These are phyloP conservation scores for Gibbula magus DNA, from an alignment of 2,888 invertebrate species.

Conservation along the genomic window DNA sequence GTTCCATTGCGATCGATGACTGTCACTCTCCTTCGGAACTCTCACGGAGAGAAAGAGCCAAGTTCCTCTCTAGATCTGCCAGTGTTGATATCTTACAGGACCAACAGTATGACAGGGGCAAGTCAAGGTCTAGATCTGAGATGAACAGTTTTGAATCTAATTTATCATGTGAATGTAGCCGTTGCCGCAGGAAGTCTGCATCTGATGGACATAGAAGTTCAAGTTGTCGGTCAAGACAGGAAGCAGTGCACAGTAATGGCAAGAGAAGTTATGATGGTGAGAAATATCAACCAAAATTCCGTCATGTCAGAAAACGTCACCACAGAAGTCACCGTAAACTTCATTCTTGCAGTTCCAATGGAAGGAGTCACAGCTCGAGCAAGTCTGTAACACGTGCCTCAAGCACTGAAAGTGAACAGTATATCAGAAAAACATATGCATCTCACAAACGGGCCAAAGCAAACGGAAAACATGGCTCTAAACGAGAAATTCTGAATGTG, in stretches of 20 bases:
- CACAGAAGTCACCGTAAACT: neutral
- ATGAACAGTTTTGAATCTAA: slow-evolving; percentile 14
- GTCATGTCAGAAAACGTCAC: neutral
- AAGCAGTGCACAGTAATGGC: neutral
- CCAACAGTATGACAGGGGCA: neutral
- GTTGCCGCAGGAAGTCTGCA: neutral
- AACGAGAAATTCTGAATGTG: neutral
- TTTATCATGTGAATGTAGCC: neutral
- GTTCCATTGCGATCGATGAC: neutral
- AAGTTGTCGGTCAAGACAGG: neutral
- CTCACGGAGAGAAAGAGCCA: neutral
- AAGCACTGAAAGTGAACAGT: slow-evolving; percentile 31
- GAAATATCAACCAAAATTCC: neutral
- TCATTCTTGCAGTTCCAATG: neutral
- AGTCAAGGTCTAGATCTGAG: neutral
- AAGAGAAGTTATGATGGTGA: neutral
- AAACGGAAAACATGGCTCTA: neutral
- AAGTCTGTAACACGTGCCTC: slow-evolving; percentile 4
- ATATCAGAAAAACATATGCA: neutral
- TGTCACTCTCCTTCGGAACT: neutral
- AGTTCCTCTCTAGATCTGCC: neutral
- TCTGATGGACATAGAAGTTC: neutral
- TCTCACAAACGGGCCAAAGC: slow-evolving; percentile 7
- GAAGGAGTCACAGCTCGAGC: neutral
- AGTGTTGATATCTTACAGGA: neutral